These are phyloP conservation scores for Lindbergichthys nudifrons DNA, from an alignment of 2,797 vertebrate genomes.

Conservation along the genomic window DNA sequence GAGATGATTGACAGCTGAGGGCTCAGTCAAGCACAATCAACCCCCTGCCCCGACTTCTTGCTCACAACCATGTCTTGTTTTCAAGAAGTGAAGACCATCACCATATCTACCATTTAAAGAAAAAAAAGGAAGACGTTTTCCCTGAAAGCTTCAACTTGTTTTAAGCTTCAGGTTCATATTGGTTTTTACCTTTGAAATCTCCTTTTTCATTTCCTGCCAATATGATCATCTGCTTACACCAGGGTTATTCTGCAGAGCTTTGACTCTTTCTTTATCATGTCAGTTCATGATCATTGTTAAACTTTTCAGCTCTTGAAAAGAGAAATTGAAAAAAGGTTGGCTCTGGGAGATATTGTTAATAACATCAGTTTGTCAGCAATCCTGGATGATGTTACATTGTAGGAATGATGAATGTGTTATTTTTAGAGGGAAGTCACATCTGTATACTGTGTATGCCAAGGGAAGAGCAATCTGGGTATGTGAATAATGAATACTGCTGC, in stretches of 20 bases:
- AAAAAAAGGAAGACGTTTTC: neutral
- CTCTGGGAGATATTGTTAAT: neutral
- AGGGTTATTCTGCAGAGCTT: constrained; percentile 35
- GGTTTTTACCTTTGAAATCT: constrained; percentile 24
- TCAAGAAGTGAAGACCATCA: constrained; percentile 15
- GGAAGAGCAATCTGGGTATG: constrained; percentile 22
- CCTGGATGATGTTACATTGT: constrained; percentile 19
- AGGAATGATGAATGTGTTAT: constrained; percentile 29
- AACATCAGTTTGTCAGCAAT: constrained; percentile 28
- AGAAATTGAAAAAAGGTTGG: neutral
- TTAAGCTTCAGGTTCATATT: constrained; percentile 22
- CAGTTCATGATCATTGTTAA: constrained; percentile 2
- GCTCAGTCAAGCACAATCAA: neutral
- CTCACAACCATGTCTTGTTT: neutral
- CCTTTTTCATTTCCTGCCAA: constrained; percentile 35
- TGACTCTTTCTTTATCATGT: constrained; percentile 14
- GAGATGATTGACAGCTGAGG: constrained; percentile 82
- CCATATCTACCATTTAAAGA: neutral
- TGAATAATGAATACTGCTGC: constrained; percentile 43
- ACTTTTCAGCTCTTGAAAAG: constrained; percentile 7
- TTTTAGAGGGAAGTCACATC: constrained; percentile 52
- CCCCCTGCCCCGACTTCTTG: neutral
- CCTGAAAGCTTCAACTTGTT: neutral
- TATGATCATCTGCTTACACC: constrained; percentile 31
- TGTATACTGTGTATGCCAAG: constrained; percentile 84